A percentile compares a stretch with the other conserved stretches of the same genome.
These are phyloP conservation scores for Ornithorhynchus anatinus DNA, from an alignment of 2,113 vertebrate species.

Conservation along the genomic window DNA sequence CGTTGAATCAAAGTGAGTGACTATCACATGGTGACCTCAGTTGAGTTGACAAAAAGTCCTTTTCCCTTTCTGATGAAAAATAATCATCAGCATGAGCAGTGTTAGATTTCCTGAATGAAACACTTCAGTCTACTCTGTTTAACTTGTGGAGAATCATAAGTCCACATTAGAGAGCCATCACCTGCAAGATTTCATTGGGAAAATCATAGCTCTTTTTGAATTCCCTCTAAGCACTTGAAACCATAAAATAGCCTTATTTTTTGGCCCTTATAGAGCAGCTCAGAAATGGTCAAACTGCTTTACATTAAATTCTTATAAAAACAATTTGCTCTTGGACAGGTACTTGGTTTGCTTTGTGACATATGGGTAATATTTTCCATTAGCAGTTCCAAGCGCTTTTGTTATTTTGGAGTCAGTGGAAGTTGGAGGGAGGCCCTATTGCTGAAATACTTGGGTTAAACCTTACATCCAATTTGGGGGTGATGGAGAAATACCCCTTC, in stretches of 20 bases:
- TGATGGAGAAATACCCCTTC: neutral
- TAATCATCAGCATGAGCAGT: neutral
- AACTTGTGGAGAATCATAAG: neutral
- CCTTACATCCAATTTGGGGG: neutral
- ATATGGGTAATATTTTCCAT: conserved; percentile 9
- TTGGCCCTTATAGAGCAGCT: neutral
- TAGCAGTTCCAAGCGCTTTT: conserved; percentile 9
- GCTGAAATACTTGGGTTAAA: conserved; percentile 21
- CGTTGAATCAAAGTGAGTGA: neutral
- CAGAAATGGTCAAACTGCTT: conserved; percentile 25
- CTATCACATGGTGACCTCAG: neutral
- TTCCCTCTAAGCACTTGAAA: conserved; percentile 18
- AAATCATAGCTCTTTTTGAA: conserved; percentile 19
- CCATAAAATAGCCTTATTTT: neutral
- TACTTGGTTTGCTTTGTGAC: conserved; percentile 14
- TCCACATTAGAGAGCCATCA: conserved; percentile 11
- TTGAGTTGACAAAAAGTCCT: neutral
- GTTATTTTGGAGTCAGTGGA: neutral
- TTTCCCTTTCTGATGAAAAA: neutral
- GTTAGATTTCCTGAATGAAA: conserved; percentile 1
- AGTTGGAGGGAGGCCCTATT: conserved; percentile 39
- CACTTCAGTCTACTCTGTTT: neutral
- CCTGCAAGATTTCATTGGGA: conserved; percentile 7
- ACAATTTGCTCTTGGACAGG: conserved; percentile 12
- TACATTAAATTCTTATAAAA: conserved; percentile 31